Conservation (phyloP, 2,113 vertebrate genomes). For the Tonatia bakeri region DNA sequence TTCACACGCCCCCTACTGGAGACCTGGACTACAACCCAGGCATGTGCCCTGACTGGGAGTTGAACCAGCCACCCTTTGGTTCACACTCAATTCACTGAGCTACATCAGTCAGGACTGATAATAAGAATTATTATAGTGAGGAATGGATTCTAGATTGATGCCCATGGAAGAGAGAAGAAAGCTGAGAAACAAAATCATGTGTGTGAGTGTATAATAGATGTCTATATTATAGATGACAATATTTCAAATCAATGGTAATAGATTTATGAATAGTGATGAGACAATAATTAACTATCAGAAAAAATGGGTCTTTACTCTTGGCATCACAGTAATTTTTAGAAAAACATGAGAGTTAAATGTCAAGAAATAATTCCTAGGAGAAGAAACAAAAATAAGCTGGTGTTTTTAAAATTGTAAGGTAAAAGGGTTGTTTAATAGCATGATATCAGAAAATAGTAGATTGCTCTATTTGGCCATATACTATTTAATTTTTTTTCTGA, state of each 20-base stretch:
- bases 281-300: neutral
- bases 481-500: neutral
- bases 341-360: neutral
- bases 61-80: too few relatives aligned
- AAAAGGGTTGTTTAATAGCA: neutral
- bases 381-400: neutral
- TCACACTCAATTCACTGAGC: too few relatives aligned
- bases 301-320: neutral
- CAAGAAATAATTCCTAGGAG: neutral
- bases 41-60: too few relatives aligned
- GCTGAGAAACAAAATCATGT: neutral
- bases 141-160: neutral
- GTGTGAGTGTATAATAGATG: neutral
- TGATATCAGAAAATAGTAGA: neutral
- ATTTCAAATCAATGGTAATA: neutral
- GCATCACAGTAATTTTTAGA: neutral
- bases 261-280: neutral
- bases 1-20: too few relatives aligned
- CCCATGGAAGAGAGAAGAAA: neutral
- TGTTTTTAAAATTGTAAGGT: neutral
- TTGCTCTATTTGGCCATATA: neutral
- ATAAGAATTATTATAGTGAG: neutral
- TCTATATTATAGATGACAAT: neutral
- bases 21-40: too few relatives aligned
- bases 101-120: neutral